Base-by-base conservation (phyloP, 2,888 invertebrate species). In the Cephonodes hylas region DNA sequence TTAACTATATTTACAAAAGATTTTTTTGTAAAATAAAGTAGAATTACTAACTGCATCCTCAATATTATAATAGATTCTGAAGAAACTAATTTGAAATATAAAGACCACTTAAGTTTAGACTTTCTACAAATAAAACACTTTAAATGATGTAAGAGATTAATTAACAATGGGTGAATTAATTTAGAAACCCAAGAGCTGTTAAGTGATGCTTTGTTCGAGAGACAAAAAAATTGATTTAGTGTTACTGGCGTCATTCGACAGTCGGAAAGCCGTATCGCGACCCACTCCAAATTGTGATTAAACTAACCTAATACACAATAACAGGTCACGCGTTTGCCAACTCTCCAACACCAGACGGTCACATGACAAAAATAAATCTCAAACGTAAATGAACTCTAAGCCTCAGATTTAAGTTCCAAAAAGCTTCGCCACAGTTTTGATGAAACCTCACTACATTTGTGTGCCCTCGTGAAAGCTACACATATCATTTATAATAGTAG, bases 271-370 rank as follows among this genome's bases (percentile, higher is more conserved):
- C 89, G 88, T 89, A 91, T 83, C 85, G 84, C 87, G 81, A 82
- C 88, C 86, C 89, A 90, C 90, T 91, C 91, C 85, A 88, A 91
- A 91, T 91, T 90, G 91, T 92, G 91, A 92, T 91, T 91, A 91
- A 91, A 88, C 85, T 88, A 90, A 87, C 90, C 90, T 88, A 91
- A 91, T 91, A 90, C 90, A 91, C 91, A 91, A 89, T 89, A 91
- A 91, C 91, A 89, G 90, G 90, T 90, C 91, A 89, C 86, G 86
- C 90, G 85, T 84, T 88, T 89, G 86, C 90, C 85, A n/a, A 82
- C 87, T 72, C 66, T 69, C 60, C 63, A 61, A 70, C 74, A 77
- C 71, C 69, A 75, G 83, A 84, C 79, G 77, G 78, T 74, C 59
- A 42, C 22, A 60, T 25, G 42, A 25, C 3, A 13, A 18, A 27